Base-by-base conservation (phyloP, 1,140 invertebrate genomes). In the Hylaeus anthracinus region DNA sequence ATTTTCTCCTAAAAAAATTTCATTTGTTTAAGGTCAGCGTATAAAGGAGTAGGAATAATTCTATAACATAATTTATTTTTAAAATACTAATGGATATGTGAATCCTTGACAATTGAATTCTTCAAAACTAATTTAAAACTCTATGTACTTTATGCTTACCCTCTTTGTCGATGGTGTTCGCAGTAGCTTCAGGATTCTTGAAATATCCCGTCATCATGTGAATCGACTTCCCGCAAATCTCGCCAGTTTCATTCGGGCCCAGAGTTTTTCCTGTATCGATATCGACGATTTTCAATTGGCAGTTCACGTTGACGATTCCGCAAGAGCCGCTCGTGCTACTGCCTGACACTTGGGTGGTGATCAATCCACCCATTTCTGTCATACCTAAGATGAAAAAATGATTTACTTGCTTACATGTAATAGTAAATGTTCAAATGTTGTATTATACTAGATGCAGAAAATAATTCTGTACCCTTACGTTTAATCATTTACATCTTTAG, bases 151-250 rank as follows among this genome's bases (percentile, higher is more conserved):
- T 8, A 0, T 41, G 77, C 8, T 88, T 83, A 89, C 95, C 95
- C 63, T 95, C 93, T 26, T 88, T 74, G 71, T 94, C 94, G 14
- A 96, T 91, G 0, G 89, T 93, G 15, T 93, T 91, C 4, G 90
- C 92, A 0, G 95, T 96, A 14, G 95, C 95, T 77, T 95, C 91
- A 1, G 93, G 92, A 86, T 95, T 93, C 4, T 91, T 91, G 73
- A 88, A 93, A 80, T 95, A 95, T 15, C 92, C 92, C 2, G 85
- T 91, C 93, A 94, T 94, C 9, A 92, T 86, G 2, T 88, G 86
- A 0, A 88, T 85, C 0, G 92, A 90, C 87, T 91, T 92, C 9
- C 92, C 81, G 26, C 90, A 93, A 14, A 95, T 66, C 89, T 95
- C 95, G 56, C 94, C 95, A 15, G 80, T 76, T 81, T 94, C 51